Base-by-base conservation (phyloP, 2,888 invertebrate genomes). In the Morpho achilles region DNA sequence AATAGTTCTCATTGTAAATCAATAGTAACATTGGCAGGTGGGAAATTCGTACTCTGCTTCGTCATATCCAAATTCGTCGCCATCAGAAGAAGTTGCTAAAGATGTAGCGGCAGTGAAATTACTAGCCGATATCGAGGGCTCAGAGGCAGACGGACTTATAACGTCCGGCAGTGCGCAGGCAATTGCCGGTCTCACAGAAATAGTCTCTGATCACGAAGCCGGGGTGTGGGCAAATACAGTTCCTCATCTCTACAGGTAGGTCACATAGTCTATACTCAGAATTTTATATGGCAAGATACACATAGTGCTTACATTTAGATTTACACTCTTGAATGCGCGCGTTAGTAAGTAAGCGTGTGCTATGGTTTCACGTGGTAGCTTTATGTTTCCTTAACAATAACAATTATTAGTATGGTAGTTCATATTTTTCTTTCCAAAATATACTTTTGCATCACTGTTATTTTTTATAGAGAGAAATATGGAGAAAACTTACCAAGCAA, bases 401-500 rank as follows among this genome's bases (percentile, higher is more conserved):
- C 9, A 9, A 43, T 43, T 43, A 43, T 43, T 9, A 6, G 8
- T 43, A 2, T 43, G 9, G 32, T 5, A 32, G 5, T 32, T 32
- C 32, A 32, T 32, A 32, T 5, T 5, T 32, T 32, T 32, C 3
- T 32, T 32, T 32, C 16, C 9, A 43, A 43, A 8, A 43, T 53
- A 32, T 32, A 32, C 32, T 32, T 32, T 5, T 32, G 32, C 32
- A 32, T 32, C 32, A 32, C 32, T 32, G 23, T 50, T 47, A 42
- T 43, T 46, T 52, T 56, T 84, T 87, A 92, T 70, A 92, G 92
- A 58, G 87, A 93, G 61, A 91, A 91, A 61, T 95, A 92, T 70
- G 82, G 91, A 2, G 95, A 95, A 75, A 91, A 92, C 56, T 80
- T 96, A 52, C 96, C 96, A 0, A 84, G 83, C 8, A 92, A 95